A percentile compares a stretch with the other conserved stretches of the same genome.
These are phyloP conservation scores for Hylyphantes graminicola DNA, from an alignment of 1,140 invertebrate species.

Conservation along the genomic window DNA sequence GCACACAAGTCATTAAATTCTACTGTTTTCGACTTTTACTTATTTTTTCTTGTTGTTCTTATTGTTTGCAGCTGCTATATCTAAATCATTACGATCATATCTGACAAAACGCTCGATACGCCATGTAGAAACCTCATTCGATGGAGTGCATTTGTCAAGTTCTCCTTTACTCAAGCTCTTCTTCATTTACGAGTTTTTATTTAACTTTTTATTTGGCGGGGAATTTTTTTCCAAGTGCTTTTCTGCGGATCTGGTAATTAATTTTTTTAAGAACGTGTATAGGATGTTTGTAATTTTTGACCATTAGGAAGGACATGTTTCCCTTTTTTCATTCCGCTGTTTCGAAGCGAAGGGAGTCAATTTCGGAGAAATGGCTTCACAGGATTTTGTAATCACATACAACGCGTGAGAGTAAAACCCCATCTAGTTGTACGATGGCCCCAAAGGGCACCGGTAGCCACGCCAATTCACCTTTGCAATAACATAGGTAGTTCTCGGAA, in stretches of 20 bases:
- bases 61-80: conserved; percentile 40
- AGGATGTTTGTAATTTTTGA: conserved; percentile 36
- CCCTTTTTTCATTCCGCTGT: not conserved
- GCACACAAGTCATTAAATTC: conserved; percentile 38
- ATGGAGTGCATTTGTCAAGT: conserved; percentile 24
- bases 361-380: not conserved
- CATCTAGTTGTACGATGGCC: too few relatives aligned
- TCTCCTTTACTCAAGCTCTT: conserved; percentile 18
- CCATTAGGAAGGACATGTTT: conserved; percentile 10
- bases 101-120: conserved; percentile 31
- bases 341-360: conserved; percentile 1
- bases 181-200: not conserved
- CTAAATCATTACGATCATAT: conserved; percentile 45
- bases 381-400: conserved; percentile 18
- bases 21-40: not conserved
- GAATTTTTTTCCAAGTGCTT: not conserved
- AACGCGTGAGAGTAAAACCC: conserved; percentile 20
- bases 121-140: conserved; percentile 27
- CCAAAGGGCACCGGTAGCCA: too few relatives aligned
- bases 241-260: conserved; percentile 20
- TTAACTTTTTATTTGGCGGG: too few relatives aligned
- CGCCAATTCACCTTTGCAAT: not conserved
- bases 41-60: conserved; percentile 13
- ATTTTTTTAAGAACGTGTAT: conserved; percentile 19
- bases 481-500: not conserved